These are phyloP conservation scores for Ancistrus triradiatus DNA, from an alignment of 2,113 vertebrate species.

Conservation along the genomic window DNA sequence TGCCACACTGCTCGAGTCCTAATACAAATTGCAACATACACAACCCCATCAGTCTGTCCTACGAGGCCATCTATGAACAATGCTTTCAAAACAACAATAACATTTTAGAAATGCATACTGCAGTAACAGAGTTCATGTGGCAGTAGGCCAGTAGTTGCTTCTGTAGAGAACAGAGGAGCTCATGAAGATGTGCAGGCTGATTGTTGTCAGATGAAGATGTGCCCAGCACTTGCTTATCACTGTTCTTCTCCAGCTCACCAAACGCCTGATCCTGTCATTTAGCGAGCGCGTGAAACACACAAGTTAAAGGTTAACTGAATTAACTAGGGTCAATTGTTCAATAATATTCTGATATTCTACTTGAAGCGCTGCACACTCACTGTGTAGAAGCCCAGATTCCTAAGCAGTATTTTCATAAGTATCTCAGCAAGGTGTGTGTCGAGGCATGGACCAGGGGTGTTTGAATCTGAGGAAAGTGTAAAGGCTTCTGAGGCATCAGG, in stretches of 20 bases:
- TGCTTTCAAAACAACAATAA: background rate
- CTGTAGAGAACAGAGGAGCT: conserved; percentile 92
- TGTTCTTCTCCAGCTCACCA: conserved; percentile 97
- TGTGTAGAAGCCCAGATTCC: conserved; percentile 96
- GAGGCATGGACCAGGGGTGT: conserved; percentile 74
- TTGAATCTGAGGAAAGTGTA: conserved; percentile 65
- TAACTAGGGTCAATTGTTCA: background rate
- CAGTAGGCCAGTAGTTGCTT: conserved; percentile 95
- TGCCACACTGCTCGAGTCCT: conserved; percentile 97
- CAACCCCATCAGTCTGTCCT: background rate
- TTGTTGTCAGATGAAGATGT: conserved; percentile 90
- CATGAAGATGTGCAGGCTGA: conserved; percentile 95
- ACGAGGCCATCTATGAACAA: background rate
- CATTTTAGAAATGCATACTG: conserved; percentile 63
- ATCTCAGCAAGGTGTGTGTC: conserved; percentile 97
- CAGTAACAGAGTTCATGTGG: conserved; percentile 86
- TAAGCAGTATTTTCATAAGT: conserved; percentile 94
- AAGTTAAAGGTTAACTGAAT: background rate
- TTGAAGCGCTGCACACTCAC: conserved; percentile 64
- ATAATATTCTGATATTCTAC: background rate
- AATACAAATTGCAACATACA: background rate
- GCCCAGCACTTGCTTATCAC: conserved; percentile 88
- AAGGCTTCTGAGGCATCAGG: conserved; percentile 79
- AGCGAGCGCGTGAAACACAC: no score
- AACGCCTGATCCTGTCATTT: conserved; percentile 93